Base-by-base conservation (phyloP, 2,113 vertebrate genomes). In the Onychorhynchus coronatus region DNA sequence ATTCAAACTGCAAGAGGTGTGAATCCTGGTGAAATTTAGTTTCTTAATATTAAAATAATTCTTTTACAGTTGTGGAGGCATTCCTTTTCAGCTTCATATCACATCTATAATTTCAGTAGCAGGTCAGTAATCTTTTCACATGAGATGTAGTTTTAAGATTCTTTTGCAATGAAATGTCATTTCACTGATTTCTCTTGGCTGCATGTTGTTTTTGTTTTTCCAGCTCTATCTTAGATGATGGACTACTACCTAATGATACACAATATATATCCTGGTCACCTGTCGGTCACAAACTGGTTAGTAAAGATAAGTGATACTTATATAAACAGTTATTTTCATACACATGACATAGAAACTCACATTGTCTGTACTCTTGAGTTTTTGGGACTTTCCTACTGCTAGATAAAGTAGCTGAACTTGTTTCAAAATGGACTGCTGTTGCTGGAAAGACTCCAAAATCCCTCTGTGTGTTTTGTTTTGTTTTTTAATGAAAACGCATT, bases 261-360 rank as follows among this genome's bases (percentile, higher is more conserved):
- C 98, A 98, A 16, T 98, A 96, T 84, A 97, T 98, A 90, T 92
- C 98, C 39, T 98, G 98, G 98, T 98, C 98, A 85, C 97, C 96
- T 93, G 95, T 93, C 83, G 98, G 98, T 94, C 97, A 98, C 96
- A 98, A 98, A 97, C 94, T 98, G 98, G 98, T 98, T 71, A 97
- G 98, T 98, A 80, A 93, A 90, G 72, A 92, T 39, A 78, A 79
- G 9, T 56, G 11, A 25, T 84, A 31, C 8, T 68, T 86, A 28
- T 0, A 31, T 72, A 37, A 59, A 39, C 6, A 62, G 31, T 50
- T 1, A 2, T 23, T 77, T 79, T 65, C 52, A 35, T 53, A 65
- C 20, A 18, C 2, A 0, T 53, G 47, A 28, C 22, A 12, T 46
- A 14, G 37, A 89, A 83, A 24, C 30, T 93, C 50, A 33, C 4